Conservation (phyloP, 2,113 vertebrate genomes). For the Nanorana parkeri region DNA sequence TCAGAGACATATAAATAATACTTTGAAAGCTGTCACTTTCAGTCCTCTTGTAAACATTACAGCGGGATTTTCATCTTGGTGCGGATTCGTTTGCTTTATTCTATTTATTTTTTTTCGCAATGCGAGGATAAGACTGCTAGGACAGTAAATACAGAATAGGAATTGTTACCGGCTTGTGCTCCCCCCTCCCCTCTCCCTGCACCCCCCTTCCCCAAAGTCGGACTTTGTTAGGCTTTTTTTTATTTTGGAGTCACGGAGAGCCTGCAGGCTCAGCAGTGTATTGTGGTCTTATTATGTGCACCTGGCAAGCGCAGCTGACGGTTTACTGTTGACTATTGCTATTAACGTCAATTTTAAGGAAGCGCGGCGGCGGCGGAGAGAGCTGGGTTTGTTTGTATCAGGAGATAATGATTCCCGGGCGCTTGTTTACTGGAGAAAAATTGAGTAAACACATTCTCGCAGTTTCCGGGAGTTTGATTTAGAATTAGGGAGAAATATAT, state of each 20-base stretch:
- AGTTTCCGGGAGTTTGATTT: no score
- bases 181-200: background rate
- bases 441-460: no score
- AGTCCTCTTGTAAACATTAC: constrained; percentile 76
- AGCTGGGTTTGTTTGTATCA: constrained; percentile 3
- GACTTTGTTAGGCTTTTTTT: background rate
- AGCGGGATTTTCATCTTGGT: constrained; percentile 56
- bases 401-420: background rate
- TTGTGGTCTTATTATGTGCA: constrained; percentile 10
- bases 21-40: constrained; percentile 79
- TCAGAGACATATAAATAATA: constrained; percentile 74
- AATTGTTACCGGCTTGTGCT: background rate
- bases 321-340: constrained; percentile 30
- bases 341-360: constrained; percentile 26
- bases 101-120: background rate
- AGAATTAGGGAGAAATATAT: no score
- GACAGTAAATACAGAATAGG: background rate
- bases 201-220: background rate
- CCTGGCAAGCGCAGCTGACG: constrained; percentile 23
- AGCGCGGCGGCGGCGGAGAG: background rate
- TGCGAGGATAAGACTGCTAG: background rate
- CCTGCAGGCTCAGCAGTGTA: constrained; percentile 10
- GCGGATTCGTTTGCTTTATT: constrained; percentile 47
- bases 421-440: background rate
- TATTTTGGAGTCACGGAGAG: background rate